phyloP scores from a whole-genome alignment of 2,797 vertebrate genomes.

The Catharus ustulatus region DNA sequence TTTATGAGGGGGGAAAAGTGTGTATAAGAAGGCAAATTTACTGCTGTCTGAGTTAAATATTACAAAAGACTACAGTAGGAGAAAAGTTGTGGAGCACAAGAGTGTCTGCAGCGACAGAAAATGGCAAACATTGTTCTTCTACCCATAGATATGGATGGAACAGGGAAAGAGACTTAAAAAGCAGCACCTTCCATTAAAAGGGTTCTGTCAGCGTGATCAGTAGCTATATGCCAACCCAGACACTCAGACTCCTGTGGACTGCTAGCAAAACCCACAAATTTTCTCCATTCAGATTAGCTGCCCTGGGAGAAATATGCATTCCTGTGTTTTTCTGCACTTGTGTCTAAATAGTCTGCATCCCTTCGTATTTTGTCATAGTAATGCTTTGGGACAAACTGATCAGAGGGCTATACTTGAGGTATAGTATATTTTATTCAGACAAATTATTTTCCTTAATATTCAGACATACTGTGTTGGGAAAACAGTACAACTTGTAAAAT shows the following conservation, averaged over 20 bases:
- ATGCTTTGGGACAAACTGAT: not conserved
- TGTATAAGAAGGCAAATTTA: not conserved
- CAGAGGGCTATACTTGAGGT: not conserved
- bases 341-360: not conserved
- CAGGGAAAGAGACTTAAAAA: not conserved
- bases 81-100: not conserved
- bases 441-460: conserved; percentile 11
- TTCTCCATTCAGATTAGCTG: not conserved
- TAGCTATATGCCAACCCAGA: not conserved
- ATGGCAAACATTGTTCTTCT: not conserved
- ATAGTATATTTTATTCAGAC: not conserved
- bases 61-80: not conserved
- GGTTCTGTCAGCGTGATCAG: not conserved
- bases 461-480: not conserved
- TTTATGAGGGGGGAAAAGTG: not conserved
- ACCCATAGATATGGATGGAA: not conserved
- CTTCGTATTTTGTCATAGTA: not conserved
- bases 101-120: not conserved
- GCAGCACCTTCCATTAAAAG: not conserved
- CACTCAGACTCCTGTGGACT: not conserved
- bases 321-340: not conserved
- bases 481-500: not conserved
- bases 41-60: not conserved
- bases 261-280: not conserved
- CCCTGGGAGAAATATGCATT: not conserved